A percentile compares a stretch with the other conserved stretches of the same genome.
These are phyloP conservation scores for Caenorhabditis becei DNA, from an alignment of 2,888 invertebrate species.

Conservation along the genomic window DNA sequence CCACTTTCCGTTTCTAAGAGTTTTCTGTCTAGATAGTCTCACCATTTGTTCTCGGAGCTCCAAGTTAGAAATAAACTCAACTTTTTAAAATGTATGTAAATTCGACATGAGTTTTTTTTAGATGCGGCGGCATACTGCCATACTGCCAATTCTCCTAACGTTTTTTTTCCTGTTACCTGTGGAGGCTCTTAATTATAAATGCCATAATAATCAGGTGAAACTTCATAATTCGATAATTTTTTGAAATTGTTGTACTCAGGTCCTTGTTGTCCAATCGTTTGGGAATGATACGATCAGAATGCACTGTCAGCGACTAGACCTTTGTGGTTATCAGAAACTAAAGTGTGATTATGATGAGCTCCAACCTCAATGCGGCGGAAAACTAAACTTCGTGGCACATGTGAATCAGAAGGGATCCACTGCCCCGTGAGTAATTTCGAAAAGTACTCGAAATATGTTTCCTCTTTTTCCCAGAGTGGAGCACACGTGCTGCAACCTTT, in stretches of 20 bases:
- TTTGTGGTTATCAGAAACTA: slow-evolving; percentile 79
- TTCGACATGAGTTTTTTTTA: slow-evolving; percentile 17
- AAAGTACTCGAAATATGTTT: too few relatives aligned
- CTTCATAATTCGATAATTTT: slow-evolving; percentile 18
- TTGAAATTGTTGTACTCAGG: too few relatives aligned
- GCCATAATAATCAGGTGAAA: slow-evolving; percentile 70
- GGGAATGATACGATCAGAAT: slow-evolving; percentile 81
- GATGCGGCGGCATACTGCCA: slow-evolving; percentile 65
- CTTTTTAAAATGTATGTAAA: too few relatives aligned
- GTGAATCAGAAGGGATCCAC: slow-evolving; percentile 77
- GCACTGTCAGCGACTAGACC: slow-evolving; percentile 80
- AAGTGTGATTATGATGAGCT: slow-evolving; percentile 79
- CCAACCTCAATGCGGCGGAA: slow-evolving; percentile 80
- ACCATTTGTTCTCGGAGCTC: background rate
- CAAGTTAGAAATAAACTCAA: too few relatives aligned
- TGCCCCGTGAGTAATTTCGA: slow-evolving; percentile 71
- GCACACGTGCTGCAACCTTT: slow-evolving; percentile 79
- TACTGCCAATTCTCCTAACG: slow-evolving; percentile 59
- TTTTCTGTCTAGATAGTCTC: slow-evolving; percentile 1
- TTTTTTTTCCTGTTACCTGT: slow-evolving; percentile 32
- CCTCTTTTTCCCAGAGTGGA: slow-evolving; percentile 78
- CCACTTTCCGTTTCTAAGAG: background rate
- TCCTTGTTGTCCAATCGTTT: slow-evolving; percentile 79
- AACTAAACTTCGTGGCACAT: slow-evolving; percentile 80
- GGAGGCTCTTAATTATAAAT: slow-evolving; percentile 65